Conservation (phyloP, 2,113 vertebrate species). For the Scomber japonicus region DNA sequence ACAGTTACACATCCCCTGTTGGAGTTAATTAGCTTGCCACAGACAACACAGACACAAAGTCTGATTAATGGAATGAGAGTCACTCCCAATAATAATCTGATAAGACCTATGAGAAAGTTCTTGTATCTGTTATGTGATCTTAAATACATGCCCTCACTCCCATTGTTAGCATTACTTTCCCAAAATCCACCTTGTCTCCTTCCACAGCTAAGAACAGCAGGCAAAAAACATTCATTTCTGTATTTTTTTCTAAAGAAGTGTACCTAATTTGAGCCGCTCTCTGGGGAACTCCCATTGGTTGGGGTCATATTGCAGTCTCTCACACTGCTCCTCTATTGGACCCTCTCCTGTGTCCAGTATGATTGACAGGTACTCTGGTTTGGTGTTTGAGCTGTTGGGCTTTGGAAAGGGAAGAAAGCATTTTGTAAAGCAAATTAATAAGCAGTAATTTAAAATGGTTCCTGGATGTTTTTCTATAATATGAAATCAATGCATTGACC, state of each 20-base stretch:
- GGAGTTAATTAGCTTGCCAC: conserved; percentile 66
- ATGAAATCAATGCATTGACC: too few species aligned
- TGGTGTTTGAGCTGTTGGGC: conserved; percentile 84
- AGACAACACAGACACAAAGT: conserved; percentile 68
- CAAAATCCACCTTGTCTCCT: conserved; percentile 4
- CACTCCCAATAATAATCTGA: conserved; percentile 78
- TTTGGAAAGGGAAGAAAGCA: conserved; percentile 74
- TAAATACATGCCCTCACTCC: conserved; percentile 39
- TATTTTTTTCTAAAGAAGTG: not conserved
- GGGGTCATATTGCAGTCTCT: conserved; percentile 92
- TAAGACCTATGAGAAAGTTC: conserved; percentile 81
- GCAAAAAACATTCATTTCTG: not conserved
- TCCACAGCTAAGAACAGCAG: not conserved
- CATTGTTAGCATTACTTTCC: conserved; percentile 5
- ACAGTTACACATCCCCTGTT: conserved; percentile 41
- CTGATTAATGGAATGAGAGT: conserved; percentile 75
- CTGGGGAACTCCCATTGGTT: conserved; percentile 96
- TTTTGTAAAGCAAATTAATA: not conserved
- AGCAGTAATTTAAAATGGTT: not conserved
- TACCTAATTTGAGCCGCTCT: conserved; percentile 95
- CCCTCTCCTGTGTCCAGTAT: conserved; percentile 92
- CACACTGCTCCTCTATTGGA: conserved; percentile 89
- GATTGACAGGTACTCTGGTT: conserved; percentile 93
- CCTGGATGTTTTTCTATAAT: too few species aligned
- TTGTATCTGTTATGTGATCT: conserved; percentile 55